These are phyloP conservation scores for Brachionus paranguensis DNA, from an alignment of 1,140 invertebrate genomes.

Conservation along the genomic window DNA sequence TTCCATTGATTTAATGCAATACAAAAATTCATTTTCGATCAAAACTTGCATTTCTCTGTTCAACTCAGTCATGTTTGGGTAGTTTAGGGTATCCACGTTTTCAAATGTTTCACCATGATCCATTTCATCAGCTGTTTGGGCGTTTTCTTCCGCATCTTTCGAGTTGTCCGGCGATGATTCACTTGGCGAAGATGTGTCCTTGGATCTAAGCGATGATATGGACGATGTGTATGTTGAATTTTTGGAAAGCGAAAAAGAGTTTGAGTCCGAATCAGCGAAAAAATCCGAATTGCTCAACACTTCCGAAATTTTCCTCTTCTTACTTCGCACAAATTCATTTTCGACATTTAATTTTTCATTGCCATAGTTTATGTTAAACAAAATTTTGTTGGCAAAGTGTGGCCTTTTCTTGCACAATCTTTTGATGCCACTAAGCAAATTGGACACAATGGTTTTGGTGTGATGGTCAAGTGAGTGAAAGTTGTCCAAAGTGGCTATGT, in stretches of 20 bases:
- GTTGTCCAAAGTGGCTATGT: slow-evolving; percentile 35
- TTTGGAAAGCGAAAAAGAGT: neutral
- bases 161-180: neutral
- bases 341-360: neutral
- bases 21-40: slow-evolving; percentile 32
- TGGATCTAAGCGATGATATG: slow-evolving; percentile 1
- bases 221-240: slow-evolving; percentile 7
- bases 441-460: slow-evolving; percentile 24
- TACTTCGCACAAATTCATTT: neutral
- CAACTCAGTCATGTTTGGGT: neutral
- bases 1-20: slow-evolving; percentile 21
- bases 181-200: neutral
- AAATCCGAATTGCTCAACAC: neutral
- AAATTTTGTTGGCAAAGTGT: slow-evolving; percentile 19
- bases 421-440: neutral
- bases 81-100: neutral
- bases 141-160: neutral
- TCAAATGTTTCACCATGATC: neutral
- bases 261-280: neutral
- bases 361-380: neutral
- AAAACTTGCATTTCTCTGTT: neutral
- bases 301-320: neutral
- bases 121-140: neutral
- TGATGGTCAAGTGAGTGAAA: slow-evolving; percentile 7
- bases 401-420: slow-evolving; percentile 17